These are phyloP conservation scores for Sphaerophoria rueppellii DNA, from an alignment of 2,888 invertebrate species.

Conservation along the genomic window DNA sequence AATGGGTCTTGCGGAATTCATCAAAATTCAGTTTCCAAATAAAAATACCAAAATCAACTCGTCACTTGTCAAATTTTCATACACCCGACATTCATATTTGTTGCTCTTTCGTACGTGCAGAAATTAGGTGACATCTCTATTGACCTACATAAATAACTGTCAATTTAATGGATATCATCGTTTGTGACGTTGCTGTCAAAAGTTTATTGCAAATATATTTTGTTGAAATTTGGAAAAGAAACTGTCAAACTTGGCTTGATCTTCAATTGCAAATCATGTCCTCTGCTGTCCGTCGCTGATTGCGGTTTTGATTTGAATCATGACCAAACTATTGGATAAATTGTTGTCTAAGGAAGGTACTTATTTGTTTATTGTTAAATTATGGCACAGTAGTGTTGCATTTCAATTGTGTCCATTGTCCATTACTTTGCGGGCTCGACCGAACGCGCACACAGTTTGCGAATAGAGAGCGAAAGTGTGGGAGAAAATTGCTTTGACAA, in stretches of 20 bases:
- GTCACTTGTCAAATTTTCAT: no score
- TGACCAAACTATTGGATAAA: slow-evolving; percentile 14
- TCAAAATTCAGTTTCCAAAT: no score
- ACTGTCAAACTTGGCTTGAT: neutral
- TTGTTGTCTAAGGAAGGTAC: slow-evolving; percentile 22
- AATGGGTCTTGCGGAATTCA: no score
- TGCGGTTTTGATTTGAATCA: slow-evolving; percentile 19
- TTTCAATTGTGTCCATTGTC: slow-evolving; percentile 33
- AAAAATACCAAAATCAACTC: no score
- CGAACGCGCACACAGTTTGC: neutral
- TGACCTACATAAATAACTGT: slow-evolving; percentile 22
- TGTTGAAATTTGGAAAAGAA: slow-evolving; percentile 2
- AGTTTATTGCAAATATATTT: slow-evolving; percentile 27
- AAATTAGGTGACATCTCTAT: slow-evolving; percentile 38
- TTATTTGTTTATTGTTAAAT: slow-evolving; percentile 31
- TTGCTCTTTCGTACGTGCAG: slow-evolving; percentile 35
- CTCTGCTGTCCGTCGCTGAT: slow-evolving; percentile 5
- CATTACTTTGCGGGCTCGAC: neutral
- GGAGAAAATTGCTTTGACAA: slow-evolving; percentile 54
- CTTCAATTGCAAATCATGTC: slow-evolving; percentile 21
- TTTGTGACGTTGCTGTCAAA: slow-evolving; percentile 32
- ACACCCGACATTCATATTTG: neutral
- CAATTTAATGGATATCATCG: slow-evolving; percentile 7
- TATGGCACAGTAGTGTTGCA: slow-evolving; percentile 49
- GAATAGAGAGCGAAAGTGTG: slow-evolving; percentile 66